Percentiles rank a stretch among this genome's conserved stretches.
Evolutionary conservation across 2,113 vertebrate species (phyloP).

Genomic region (Embiotoca jacksoni): DNA sequence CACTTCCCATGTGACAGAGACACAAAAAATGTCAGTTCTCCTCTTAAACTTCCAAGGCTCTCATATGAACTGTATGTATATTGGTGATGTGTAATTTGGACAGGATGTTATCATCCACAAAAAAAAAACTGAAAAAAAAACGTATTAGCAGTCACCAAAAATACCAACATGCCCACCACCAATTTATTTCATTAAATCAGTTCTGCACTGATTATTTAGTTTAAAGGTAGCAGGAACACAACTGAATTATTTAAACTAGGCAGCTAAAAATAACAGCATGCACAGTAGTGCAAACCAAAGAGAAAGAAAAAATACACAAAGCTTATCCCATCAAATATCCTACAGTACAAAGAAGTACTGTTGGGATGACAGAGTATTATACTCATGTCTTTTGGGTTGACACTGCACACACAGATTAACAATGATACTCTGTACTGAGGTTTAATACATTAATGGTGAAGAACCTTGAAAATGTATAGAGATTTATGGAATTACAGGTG

Average conservation of each 20-base stretch:
- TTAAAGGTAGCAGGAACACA: conserved; percentile 52
- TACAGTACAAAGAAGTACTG: conserved; percentile 20
- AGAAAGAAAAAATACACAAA: conserved; percentile 29
- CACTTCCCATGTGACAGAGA: conserved; percentile 75
- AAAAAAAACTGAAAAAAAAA: conserved; percentile 15
- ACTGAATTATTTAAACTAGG: conserved; percentile 70
- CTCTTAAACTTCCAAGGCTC: conserved; percentile 75
- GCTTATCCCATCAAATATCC: conserved; percentile 49
- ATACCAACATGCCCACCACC: neutral
- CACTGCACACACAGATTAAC: conserved; percentile 40
- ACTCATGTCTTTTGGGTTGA: conserved; percentile 25
- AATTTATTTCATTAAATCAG: conserved; percentile 40
- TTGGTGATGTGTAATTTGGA: neutral
- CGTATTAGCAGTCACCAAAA: conserved; percentile 10
- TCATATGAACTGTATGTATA: conserved; percentile 55
- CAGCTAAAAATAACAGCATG: conserved; percentile 62
- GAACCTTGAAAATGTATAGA: conserved; percentile 22
- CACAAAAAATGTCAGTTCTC: conserved; percentile 78
- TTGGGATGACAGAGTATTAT: conserved; percentile 27
- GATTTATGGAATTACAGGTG: conserved; percentile 48
- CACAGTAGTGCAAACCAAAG: conserved; percentile 5
- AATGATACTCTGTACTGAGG: conserved; percentile 20
- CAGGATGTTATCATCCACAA: conserved; percentile 13
- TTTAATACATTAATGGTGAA: conserved; percentile 41
- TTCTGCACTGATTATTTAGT: conserved; percentile 35